Evolutionary conservation across 2,113 vertebrate species (phyloP), one percentile per base, ranked within the genome.

Genomic region (Poicephalus gulielmi): DNA sequence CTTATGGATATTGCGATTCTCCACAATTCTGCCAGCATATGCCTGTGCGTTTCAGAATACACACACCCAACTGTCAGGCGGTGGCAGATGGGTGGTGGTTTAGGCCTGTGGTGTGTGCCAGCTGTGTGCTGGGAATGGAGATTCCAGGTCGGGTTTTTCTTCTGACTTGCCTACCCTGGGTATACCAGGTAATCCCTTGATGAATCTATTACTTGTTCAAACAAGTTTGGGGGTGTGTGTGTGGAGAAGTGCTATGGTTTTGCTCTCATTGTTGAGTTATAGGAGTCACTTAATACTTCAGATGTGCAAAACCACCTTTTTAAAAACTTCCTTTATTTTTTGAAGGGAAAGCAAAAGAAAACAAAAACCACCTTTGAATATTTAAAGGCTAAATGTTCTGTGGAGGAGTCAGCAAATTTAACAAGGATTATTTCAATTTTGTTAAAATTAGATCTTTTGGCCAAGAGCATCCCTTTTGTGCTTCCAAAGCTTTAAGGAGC

Each of bases 181-280:
- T 83, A 66, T 73, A 83, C 88, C 83, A 44, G 88, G 88, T 92
- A 96, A 96, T 95, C 74, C 96, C 86, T 88, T 88, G 62, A 75
- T 95, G 94, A 95, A 90, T 92, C 91, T 88, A 4, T 59, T 90
- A 83, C 78, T 94, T 98, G 97, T 97, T 97, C 90, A 96, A 97
- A 97, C 97, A 97, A 59, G 97, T 96, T 71, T 66, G 67, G 5
- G 13, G 31, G 14, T 7, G 5, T 17, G 15, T 31, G 11, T 4
- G 23, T 77, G 70, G 57, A 46, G 49, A 46, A 60, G 5, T 2
- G 1, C 73, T 47, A 0, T 37, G 89, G 63, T 85, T 78, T 66
- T 80, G 9, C 41, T 76, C 22, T 59, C 3, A 10, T 14, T 52
- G 1, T 33, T 60, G 67, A 37, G 35, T 83, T 81, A 30, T 15